phyloP scores from a whole-genome alignment of 2,888 invertebrate genomes.

The Cantharis rufa region DNA sequence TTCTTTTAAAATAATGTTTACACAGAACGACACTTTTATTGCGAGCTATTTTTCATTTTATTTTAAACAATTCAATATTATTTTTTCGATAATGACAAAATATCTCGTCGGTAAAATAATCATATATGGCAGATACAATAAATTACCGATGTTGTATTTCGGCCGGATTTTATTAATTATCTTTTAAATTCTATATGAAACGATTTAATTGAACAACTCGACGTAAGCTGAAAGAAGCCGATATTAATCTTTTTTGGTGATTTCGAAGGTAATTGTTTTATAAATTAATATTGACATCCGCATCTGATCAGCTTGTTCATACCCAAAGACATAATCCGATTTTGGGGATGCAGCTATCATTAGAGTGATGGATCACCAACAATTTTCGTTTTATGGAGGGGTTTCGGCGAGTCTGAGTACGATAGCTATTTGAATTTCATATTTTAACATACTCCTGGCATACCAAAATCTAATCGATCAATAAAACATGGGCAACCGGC shows the following conservation, averaged over 20 bases:
- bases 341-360: conserved; percentile 23
- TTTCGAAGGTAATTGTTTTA: conserved; percentile 16
- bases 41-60: conserved; percentile 9
- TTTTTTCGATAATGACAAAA: not conserved
- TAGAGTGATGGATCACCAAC: conserved; percentile 24
- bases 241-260: conserved; percentile 14
- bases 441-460: conserved; percentile 13
- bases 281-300: conserved; percentile 24
- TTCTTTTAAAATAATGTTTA: conserved; percentile 1
- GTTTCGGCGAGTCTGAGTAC: conserved; percentile 11
- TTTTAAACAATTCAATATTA: not conserved
- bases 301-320: conserved; percentile 20
- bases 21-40: conserved; percentile 10
- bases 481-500: conserved; percentile 8
- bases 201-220: not conserved
- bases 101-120: not conserved
- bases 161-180: not conserved
- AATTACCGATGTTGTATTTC: not conserved
- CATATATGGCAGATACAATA: not conserved
- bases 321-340: conserved; percentile 17
- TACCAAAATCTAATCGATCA: conserved; percentile 15
- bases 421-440: conserved; percentile 20
- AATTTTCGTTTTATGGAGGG: conserved; percentile 20
- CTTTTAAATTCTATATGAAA: not conserved
- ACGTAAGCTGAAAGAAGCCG: not conserved